Evolutionary conservation across 2,113 vertebrate species (phyloP).

Genomic region (Emberiza fucata): DNA sequence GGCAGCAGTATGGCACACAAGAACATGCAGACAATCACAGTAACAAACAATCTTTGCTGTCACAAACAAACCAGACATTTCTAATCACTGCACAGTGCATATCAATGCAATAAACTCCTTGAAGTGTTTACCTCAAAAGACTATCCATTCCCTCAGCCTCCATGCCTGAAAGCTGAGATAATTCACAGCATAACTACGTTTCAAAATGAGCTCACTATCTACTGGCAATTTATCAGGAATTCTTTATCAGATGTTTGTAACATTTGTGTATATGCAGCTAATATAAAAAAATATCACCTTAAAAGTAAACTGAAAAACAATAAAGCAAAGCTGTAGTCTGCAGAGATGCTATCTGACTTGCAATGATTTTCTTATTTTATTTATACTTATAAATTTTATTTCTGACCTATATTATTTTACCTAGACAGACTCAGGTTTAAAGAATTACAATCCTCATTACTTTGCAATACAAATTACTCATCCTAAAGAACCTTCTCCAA

Average conservation of each 20-base stretch:
- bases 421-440: not conserved
- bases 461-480: conserved; percentile 20
- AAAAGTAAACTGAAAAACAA: not conserved
- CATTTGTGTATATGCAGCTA: not conserved
- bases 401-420: not conserved
- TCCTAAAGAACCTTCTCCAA: not conserved
- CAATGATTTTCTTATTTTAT: not conserved
- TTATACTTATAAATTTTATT: not conserved
- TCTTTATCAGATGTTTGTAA: not conserved
- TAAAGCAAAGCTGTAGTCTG: not conserved
- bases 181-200: not conserved
- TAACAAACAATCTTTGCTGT: not conserved
- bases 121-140: not conserved
- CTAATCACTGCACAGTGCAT: not conserved
- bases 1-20: not conserved
- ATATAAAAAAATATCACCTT: not conserved
- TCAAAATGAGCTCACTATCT: not conserved
- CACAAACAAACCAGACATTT: not conserved
- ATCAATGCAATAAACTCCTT: not conserved
- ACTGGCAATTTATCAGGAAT: not conserved
- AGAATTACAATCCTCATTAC: not conserved
- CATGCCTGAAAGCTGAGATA: not conserved
- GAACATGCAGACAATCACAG: not conserved
- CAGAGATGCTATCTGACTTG: not conserved
- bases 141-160: not conserved